Percentiles rank a stretch among this genome's conserved stretches.
Conservation (phyloP, 2,797 vertebrate species). For the Cyclopterus lumpus region DNA sequence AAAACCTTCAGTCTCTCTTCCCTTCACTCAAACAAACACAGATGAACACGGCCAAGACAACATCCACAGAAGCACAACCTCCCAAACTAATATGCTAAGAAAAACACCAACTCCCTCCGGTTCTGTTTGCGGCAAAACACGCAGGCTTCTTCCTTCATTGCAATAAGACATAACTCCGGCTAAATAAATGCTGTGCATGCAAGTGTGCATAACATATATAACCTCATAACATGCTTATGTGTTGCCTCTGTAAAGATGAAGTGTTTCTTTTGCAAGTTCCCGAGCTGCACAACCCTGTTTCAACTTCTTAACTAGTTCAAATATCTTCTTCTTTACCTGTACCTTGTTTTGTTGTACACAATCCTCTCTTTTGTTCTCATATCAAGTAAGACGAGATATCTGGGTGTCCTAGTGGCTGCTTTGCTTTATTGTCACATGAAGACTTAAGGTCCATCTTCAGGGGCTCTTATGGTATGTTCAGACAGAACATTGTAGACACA, state of each 20-base stretch:
- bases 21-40: slow-evolving; percentile 9
- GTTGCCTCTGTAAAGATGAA: neutral
- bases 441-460: neutral
- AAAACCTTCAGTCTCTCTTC: neutral
- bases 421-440: slow-evolving; percentile 1
- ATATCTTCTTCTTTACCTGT: neutral
- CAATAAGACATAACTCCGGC: neutral
- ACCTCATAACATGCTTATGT: neutral
- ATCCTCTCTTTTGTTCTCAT: neutral
- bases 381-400: neutral
- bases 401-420: neutral
- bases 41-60: slow-evolving; percentile 29
- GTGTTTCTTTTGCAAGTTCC: neutral
- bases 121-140: neutral
- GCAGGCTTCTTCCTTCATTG: neutral
- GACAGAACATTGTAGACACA: neutral
- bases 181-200: neutral
- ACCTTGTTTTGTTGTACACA: neutral
- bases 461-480: neutral
- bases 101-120: slow-evolving; percentile 12
- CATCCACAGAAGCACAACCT: slow-evolving; percentile 35
- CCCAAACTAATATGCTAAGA: slow-evolving; percentile 8
- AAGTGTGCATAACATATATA: neutral
- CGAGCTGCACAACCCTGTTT: neutral
- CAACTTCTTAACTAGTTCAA: neutral